These are phyloP conservation scores for Nephrotoma flavescens DNA, from an alignment of 2,888 invertebrate genomes.

Conservation along the genomic window DNA sequence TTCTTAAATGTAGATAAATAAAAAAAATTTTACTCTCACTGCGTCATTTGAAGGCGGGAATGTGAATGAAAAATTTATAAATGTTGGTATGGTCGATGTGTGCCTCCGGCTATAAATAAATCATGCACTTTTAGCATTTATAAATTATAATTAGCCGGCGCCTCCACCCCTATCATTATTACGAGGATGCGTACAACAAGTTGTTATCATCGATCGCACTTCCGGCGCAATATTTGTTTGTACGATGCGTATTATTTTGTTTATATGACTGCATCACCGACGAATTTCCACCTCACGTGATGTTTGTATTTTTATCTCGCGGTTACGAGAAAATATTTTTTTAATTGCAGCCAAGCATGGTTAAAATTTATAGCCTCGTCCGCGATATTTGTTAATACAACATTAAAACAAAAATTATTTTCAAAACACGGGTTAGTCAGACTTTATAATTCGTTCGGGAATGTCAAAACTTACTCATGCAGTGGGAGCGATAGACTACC, in stretches of 20 bases:
- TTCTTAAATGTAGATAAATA: not conserved
- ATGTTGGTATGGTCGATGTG: not conserved
- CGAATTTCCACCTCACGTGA: not conserved
- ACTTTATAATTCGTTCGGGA: no score
- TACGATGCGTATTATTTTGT: no score
- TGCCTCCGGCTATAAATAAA: not conserved
- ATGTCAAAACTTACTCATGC: no score
- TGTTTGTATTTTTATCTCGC: not conserved
- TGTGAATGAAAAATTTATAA: not conserved
- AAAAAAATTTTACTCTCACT: not conserved
- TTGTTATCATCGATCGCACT: not conserved
- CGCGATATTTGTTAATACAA: no score
- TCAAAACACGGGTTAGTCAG: no score
- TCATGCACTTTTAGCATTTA: not conserved
- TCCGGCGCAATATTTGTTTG: not conserved
- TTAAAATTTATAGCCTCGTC: no score
- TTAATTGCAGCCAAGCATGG: not conserved
- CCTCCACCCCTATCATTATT: no score
- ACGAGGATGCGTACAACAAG: not conserved
- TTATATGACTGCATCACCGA: no score
- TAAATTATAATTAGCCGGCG: not conserved
- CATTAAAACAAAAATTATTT: no score
- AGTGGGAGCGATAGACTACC: no score
- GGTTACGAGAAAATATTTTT: not conserved
- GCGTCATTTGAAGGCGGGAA: not conserved